Base-by-base conservation (phyloP, 2,113 vertebrate genomes). In the Gallinago jamesoni region DNA sequence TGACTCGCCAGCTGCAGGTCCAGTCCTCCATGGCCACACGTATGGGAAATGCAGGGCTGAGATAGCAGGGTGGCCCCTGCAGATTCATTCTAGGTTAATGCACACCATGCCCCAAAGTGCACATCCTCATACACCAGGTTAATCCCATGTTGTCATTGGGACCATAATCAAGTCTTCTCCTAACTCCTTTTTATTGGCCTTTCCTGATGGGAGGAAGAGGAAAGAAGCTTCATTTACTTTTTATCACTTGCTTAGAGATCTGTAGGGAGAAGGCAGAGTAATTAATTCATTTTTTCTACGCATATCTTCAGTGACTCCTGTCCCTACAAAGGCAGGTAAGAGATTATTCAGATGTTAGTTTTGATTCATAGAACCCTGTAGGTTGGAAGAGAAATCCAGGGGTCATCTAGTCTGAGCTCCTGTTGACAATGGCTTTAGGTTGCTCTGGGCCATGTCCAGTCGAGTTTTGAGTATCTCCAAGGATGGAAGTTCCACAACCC, bases 251-350 rank as follows among this genome's bases (percentile, higher is more conserved):
- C 45, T 12, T 14, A 35, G 57, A 76, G n/a, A 41, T 63, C 22
- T 48, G 35, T 0, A 52, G 48, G 30, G 43, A 88, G 67, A 55
- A 82, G 27, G 13, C 5, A 10, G 64, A 78, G 57, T 14, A 70
- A 82, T 85, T 23, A 56, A 79, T 12, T 30, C 31, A 53, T 79
- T 78, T 85, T 56, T 75, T 30, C n/a, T 55, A 9, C 2, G 28
- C 1, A 0, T 9, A 8, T 6, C 60, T 64, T 27, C 57, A 28
- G 2, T 15, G 22, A 56, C 28, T 78, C 67, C 60, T 1, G 1
- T 7, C 59, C 47, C 45, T 55, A 37, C 55, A n/a, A 27, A 62
- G 22, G 48, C 35, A 45, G 9, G 19, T 15, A 18, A 48, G 63
- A 43, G 63, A 39, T 24, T 14, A 86, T 35, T 68, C 68, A 66